These are phyloP conservation scores for Ylistrum balloti DNA, from an alignment of 1,140 invertebrate genomes.

Conservation along the genomic window DNA sequence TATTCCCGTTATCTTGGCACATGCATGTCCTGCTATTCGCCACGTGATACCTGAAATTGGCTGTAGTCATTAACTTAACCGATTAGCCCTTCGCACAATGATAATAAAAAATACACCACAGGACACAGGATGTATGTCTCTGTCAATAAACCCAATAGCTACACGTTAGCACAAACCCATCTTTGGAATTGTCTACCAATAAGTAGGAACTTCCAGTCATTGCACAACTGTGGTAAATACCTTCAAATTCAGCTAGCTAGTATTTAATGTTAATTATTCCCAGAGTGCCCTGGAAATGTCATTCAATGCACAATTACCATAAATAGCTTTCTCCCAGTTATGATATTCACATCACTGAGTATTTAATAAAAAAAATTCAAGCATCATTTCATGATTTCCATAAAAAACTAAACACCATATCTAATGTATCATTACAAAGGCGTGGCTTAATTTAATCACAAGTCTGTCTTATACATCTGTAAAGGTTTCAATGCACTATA, in stretches of 20 bases:
- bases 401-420: too few relatives aligned
- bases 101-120: neutral
- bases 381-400: too few relatives aligned
- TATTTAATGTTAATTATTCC: neutral
- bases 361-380: too few relatives aligned
- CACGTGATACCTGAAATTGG: neutral
- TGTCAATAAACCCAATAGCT: constrained; percentile 1
- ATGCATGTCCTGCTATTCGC: neutral
- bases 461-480: too few relatives aligned
- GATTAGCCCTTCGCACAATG: constrained; percentile 3
- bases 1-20: neutral
- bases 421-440: too few relatives aligned
- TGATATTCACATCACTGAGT: too few relatives aligned
- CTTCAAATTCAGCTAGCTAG: neutral
- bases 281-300: too few relatives aligned
- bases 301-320: neutral
- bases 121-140: neutral
- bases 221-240: neutral
- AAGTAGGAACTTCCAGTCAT: neutral
- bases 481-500: too few relatives aligned
- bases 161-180: neutral
- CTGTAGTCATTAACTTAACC: neutral
- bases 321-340: too few relatives aligned
- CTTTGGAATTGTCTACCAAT: neutral
- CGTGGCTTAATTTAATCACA: too few relatives aligned